Conservation (phyloP, 1,140 invertebrate species). For the Cydia fagiglandana region DNA sequence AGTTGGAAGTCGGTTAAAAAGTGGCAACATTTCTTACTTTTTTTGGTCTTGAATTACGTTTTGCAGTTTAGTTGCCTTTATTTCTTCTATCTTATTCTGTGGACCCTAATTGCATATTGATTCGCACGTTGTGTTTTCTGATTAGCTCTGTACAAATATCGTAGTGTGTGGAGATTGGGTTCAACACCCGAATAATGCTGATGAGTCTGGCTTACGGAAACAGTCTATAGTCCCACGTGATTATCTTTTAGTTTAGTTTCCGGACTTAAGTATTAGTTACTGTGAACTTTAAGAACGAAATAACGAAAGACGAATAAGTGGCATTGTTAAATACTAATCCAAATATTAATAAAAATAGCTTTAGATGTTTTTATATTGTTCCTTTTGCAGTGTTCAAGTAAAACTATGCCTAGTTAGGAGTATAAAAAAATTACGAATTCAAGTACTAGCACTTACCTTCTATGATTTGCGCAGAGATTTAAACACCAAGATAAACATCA, state of each 20-base stretch:
- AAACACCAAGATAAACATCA: no score
- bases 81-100: neutral
- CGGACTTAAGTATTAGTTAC: neutral
- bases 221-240: constrained; percentile 3
- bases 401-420: no score
- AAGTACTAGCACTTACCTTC: no score
- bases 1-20: no score
- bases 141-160: constrained; percentile 1
- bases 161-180: neutral
- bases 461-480: no score
- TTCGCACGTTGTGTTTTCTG: neutral
- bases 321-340: neutral
- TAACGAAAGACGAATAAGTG: neutral
- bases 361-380: no score
- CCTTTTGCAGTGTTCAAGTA: no score
- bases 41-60: no score
- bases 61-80: neutral
- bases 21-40: no score
- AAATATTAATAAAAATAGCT: no score
- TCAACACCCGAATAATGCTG: constrained; percentile 1
- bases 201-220: constrained; percentile 15
- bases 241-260: neutral
- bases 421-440: no score
- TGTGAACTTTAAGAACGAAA: neutral
- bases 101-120: neutral